These are phyloP conservation scores for Trissolcus japonicus DNA, from an alignment of 2,888 invertebrate species.

Conservation along the genomic window DNA sequence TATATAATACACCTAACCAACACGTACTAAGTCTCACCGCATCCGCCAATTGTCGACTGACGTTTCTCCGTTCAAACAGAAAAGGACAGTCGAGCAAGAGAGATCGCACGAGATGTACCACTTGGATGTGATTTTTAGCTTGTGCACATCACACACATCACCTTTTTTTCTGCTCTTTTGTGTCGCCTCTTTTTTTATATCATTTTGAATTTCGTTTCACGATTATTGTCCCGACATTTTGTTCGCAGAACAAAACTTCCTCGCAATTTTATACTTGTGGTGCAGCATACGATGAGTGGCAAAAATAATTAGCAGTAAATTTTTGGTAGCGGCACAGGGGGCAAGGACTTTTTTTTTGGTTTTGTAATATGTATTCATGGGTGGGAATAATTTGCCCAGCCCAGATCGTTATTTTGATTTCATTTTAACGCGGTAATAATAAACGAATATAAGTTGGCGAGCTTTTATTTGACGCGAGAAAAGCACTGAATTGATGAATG, in stretches of 20 bases:
- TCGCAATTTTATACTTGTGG: conserved; percentile 36
- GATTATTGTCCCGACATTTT: conserved; percentile 26
- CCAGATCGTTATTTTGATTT: conserved; percentile 58
- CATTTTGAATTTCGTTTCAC: conserved; percentile 31
- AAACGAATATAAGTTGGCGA: conserved; percentile 59
- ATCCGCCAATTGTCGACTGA: conserved; percentile 69
- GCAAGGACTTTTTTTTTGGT: conserved; percentile 47
- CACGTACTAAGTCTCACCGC: conserved; percentile 71
- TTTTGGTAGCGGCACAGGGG: conserved; percentile 58
- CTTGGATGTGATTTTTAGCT: conserved; percentile 48
- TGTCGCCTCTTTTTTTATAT: conserved; percentile 20
- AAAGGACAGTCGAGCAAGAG: conserved; percentile 1
- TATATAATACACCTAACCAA: conserved; percentile 66
- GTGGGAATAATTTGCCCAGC: conserved; percentile 38
- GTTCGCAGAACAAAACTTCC: conserved; percentile 31
- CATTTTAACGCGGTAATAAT: conserved; percentile 52
- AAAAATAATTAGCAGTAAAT: conserved; percentile 74
- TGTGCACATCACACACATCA: conserved; percentile 35
- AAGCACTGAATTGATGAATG: conserved; percentile 55
- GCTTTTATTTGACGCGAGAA: conserved; percentile 50
- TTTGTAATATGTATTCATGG: conserved; percentile 57
- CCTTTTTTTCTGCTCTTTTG: not conserved
- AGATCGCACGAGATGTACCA: conserved; percentile 30
- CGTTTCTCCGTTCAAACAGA: conserved; percentile 41
- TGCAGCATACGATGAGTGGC: conserved; percentile 26